Percentiles rank a stretch among this genome's conserved stretches.
Evolutionary conservation across 1,140 invertebrate genomes (phyloP).

Genomic region (Radopholus similis): DNA sequence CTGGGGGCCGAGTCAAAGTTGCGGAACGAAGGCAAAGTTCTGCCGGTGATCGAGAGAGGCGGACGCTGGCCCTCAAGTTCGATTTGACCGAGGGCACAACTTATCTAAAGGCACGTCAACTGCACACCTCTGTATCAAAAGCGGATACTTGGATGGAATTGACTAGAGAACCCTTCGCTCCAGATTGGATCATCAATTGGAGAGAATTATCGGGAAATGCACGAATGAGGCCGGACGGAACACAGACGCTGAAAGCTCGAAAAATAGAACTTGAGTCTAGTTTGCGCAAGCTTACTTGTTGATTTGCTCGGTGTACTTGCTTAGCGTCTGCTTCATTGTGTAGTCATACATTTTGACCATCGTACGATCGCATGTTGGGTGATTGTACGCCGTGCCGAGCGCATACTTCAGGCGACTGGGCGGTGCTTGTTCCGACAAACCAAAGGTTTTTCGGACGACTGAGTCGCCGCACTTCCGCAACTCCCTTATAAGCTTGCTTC

Average conservation of each 20-base stretch:
- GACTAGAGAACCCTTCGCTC: constrained; percentile 87
- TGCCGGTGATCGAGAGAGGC: constrained; percentile 86
- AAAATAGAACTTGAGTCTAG: not conserved
- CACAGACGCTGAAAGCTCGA: constrained; percentile 66
- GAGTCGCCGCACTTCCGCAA: constrained; percentile 68
- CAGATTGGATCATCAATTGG: constrained; percentile 94
- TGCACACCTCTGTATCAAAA: constrained; percentile 68
- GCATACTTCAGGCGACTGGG: constrained; percentile 65
- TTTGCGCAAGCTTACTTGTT: constrained; percentile 67
- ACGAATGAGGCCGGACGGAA: constrained; percentile 75
- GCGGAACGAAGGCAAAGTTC: constrained; percentile 85
- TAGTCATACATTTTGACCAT: constrained; percentile 77
- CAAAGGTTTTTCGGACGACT: constrained; percentile 72
- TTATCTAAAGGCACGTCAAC: no score
- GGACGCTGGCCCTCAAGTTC: constrained; percentile 95
- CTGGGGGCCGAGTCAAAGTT: constrained; percentile 82
- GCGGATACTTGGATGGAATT: constrained; percentile 56
- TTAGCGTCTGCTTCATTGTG: constrained; percentile 77
- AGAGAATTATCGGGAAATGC: constrained; percentile 91
- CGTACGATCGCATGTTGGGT: constrained; percentile 70
- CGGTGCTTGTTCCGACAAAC: constrained; percentile 66
- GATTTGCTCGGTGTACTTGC: constrained; percentile 81
- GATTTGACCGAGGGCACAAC: constrained; percentile 90
- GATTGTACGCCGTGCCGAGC: constrained; percentile 60
- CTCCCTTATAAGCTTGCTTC: constrained; percentile 71